Conservation (phyloP, 2,797 vertebrate genomes). For the Hyperoplus lanceolatus region DNA sequence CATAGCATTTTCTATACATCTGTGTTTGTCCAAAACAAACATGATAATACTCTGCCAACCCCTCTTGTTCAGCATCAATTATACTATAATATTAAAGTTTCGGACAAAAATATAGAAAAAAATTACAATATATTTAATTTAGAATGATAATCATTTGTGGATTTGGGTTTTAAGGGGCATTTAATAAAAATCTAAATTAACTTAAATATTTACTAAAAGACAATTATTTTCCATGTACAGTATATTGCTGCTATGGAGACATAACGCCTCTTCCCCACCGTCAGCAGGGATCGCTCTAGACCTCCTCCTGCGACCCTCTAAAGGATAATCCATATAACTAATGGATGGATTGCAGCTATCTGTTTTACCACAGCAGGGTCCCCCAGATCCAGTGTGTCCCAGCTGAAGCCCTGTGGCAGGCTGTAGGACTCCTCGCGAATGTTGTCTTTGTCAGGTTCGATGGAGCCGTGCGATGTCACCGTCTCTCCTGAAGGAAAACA, state of each 20-base stretch:
- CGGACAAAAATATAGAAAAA: no score
- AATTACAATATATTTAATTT: no score
- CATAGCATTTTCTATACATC: not conserved
- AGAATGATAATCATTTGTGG: no score
- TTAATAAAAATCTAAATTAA: no score
- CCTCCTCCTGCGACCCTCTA: no score
- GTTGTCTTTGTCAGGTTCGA: slow-evolving; percentile 95
- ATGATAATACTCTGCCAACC: not conserved
- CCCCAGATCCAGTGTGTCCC: slow-evolving; percentile 96
- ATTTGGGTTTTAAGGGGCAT: no score
- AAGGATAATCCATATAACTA: no score
- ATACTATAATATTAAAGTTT: not conserved
- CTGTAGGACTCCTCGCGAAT: slow-evolving; percentile 97
- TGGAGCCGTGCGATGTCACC: slow-evolving; percentile 94
- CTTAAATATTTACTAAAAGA: no score
- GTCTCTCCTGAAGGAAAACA: slow-evolving; percentile 89
- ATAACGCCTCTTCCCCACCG: no score
- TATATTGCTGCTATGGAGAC: no score
- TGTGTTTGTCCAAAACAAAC: not conserved
- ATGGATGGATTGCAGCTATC: not conserved
- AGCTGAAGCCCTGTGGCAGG: slow-evolving; percentile 95
- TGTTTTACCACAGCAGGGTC: slow-evolving; percentile 92
- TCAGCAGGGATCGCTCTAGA: no score
- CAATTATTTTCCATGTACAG: no score
- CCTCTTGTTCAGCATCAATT: not conserved